Percentiles rank a stretch among this genome's conserved stretches.
These are phyloP conservation scores for Agriopis aurantiaria DNA, from an alignment of 2,888 invertebrate genomes.

Conservation along the genomic window DNA sequence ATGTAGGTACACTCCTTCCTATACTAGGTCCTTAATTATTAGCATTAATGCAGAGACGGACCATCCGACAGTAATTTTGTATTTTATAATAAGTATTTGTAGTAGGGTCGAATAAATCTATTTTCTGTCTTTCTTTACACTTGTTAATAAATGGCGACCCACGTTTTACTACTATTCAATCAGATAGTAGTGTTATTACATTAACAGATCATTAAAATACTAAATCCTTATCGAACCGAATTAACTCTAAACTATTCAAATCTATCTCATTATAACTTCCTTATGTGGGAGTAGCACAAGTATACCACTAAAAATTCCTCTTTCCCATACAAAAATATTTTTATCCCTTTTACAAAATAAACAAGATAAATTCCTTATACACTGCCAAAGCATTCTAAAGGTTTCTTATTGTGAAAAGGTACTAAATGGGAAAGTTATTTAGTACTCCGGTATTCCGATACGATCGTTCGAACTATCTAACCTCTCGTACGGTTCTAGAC, in stretches of 20 bases:
- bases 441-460: constrained; percentile 30
- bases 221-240: constrained; percentile 35
- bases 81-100: background rate
- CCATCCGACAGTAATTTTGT: no score
- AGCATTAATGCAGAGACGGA: no score
- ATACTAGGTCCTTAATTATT: no score
- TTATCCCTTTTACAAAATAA: constrained; percentile 7
- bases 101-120: background rate
- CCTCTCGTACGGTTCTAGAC: constrained; percentile 40
- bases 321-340: constrained; percentile 3
- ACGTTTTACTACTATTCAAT: constrained; percentile 8
- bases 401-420: constrained; percentile 22
- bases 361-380: background rate
- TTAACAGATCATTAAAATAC: constrained; percentile 37
- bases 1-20: no score
- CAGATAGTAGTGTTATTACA: constrained; percentile 27
- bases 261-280: constrained; percentile 43
- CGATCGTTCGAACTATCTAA: constrained; percentile 44
- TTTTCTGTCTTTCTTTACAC: background rate
- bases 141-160: background rate
- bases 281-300: constrained; percentile 41
- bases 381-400: background rate
- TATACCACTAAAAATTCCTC: constrained; percentile 48
- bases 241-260: constrained; percentile 37
- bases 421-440: constrained; percentile 14